These are phyloP conservation scores for Hyla sarda DNA, from an alignment of 2,113 vertebrate species.

Conservation along the genomic window DNA sequence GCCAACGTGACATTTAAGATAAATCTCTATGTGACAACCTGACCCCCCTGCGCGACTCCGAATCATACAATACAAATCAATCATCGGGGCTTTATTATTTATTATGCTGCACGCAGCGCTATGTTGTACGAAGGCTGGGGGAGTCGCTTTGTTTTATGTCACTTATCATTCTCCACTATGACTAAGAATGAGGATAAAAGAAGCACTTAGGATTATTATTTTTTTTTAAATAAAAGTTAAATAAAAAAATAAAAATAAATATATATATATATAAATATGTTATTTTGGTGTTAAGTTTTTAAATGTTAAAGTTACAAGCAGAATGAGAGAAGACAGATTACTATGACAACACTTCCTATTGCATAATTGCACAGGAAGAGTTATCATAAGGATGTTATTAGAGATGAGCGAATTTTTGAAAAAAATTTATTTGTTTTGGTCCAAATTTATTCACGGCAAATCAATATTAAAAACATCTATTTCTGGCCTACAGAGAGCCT, in stretches of 20 bases:
- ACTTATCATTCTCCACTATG: conserved; percentile 51
- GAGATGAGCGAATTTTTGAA: too few relatives aligned
- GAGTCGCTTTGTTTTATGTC: conserved; percentile 44
- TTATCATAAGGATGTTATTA: too few relatives aligned
- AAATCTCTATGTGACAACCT: conserved; percentile 62
- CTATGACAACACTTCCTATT: neutral
- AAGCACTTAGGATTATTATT: neutral
- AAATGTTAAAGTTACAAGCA: neutral
- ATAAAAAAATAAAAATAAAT: neutral
- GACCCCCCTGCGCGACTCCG: conserved; percentile 60
- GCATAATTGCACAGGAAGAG: neutral
- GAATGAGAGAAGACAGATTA: neutral
- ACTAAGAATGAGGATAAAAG: neutral
- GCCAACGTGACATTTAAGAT: conserved; percentile 55
- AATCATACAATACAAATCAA: conserved; percentile 65
- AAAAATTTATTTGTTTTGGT: too few relatives aligned
- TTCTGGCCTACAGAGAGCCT: too few relatives aligned
- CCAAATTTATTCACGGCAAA: too few relatives aligned
- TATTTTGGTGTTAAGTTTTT: too few relatives aligned
- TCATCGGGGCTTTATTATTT: conserved; percentile 61
- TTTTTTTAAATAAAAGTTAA: neutral
- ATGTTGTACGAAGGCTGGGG: conserved; percentile 31
- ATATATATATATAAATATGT: too few relatives aligned
- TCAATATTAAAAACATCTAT: too few relatives aligned
- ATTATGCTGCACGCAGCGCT: conserved; percentile 36